These are phyloP conservation scores for Raja brachyura DNA, from an alignment of 2,113 vertebrate species.

Conservation along the genomic window DNA sequence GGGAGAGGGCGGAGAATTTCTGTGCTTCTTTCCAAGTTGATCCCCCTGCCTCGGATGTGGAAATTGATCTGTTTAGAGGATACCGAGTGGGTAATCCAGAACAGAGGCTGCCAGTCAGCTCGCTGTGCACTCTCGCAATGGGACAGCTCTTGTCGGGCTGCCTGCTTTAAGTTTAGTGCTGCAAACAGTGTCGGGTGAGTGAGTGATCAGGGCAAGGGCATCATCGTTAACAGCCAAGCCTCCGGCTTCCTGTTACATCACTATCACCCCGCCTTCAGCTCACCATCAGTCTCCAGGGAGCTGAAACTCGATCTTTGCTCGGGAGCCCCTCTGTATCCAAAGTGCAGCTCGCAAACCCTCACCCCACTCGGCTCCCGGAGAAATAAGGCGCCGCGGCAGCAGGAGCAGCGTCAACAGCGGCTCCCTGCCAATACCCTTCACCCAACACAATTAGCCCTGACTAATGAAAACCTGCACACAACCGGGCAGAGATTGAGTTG, in stretches of 20 bases:
- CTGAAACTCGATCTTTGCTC: background rate
- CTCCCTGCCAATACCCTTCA: background rate
- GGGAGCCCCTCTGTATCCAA: background rate
- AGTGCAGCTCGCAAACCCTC: no score
- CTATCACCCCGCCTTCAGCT: constrained; percentile 28
- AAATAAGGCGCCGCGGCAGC: no score
- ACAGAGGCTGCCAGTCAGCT: background rate
- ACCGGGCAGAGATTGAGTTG: background rate
- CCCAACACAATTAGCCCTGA: background rate
- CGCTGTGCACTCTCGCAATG: background rate
- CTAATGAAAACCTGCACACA: background rate
- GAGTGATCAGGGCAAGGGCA: constrained; percentile 7
- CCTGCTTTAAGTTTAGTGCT: constrained; percentile 22
- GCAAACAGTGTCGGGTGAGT: background rate
- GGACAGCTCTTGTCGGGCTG: background rate
- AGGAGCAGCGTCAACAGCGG: background rate
- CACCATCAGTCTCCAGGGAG: background rate
- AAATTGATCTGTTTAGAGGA: background rate
- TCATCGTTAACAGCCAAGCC: constrained; percentile 21
- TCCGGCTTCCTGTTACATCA: constrained; percentile 36
- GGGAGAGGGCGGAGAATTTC: background rate
- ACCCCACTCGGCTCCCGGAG: background rate
- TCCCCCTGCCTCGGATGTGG: background rate
- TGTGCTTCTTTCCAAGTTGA: background rate
- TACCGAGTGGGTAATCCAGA: constrained; percentile 1